Conservation (phyloP, 2,113 vertebrate genomes). For the Paradisaea rubra region DNA sequence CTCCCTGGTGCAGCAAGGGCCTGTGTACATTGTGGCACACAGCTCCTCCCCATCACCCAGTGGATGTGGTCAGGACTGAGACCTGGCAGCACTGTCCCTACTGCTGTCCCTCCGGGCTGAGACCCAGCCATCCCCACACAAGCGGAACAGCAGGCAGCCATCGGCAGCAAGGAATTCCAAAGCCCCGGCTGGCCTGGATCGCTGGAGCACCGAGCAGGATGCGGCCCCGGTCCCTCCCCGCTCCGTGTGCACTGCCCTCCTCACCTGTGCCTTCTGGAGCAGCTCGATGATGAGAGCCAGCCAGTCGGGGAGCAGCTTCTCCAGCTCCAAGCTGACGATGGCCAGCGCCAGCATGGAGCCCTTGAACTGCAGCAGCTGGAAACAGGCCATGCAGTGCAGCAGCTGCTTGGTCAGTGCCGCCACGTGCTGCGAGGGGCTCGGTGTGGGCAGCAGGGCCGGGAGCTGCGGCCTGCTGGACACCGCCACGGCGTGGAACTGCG, state of each 20-base stretch:
- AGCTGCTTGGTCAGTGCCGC: conserved; percentile 82
- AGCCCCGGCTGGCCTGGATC: rapidly evolving
- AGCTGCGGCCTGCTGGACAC: conserved; percentile 81
- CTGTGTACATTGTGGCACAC: rapidly evolving
- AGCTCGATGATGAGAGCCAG: conserved; percentile 90
- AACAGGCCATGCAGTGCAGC: conserved; percentile 86
- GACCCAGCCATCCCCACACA: neutral
- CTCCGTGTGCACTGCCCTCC: rapidly evolving
- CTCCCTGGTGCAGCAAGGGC: neutral
- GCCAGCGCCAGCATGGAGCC: conserved; percentile 93
- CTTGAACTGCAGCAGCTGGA: conserved; percentile 83
- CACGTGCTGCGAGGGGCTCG: conserved; percentile 86
- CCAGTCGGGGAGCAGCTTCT: conserved; percentile 94
- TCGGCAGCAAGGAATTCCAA: rapidly evolving
- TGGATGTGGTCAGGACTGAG: rapidly evolving
- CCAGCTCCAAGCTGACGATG: conserved; percentile 92
- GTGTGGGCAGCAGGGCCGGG: conserved; percentile 70
- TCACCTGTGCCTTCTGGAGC: conserved; percentile 90
- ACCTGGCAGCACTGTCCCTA: neutral
- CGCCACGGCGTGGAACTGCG: conserved; percentile 88
- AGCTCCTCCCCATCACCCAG: neutral
- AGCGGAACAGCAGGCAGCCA: neutral
- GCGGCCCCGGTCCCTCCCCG: rapidly evolving
- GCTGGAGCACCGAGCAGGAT: rapidly evolving
- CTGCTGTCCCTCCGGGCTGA: neutral